phyloP scores from a whole-genome alignment of 2,797 vertebrate genomes.

The Steatocranus sp. region DNA sequence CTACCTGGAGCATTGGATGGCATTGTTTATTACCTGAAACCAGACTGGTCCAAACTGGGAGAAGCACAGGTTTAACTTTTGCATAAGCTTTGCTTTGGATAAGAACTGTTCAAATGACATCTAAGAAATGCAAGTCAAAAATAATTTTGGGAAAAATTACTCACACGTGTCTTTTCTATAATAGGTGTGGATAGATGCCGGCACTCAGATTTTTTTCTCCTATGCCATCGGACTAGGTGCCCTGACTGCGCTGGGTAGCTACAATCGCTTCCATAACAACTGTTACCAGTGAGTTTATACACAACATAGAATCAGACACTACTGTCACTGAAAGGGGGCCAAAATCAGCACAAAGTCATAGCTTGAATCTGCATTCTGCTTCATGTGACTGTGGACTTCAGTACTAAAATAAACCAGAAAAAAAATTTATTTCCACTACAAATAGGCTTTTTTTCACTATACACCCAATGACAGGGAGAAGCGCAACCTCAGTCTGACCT shows the following conservation, averaged over 20 bases:
- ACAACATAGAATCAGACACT: constrained; percentile 18
- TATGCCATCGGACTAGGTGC: constrained; percentile 84
- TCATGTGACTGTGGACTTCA: background rate
- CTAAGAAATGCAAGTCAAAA: background rate
- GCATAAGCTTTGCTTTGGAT: background rate
- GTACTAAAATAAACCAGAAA: background rate
- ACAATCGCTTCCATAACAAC: constrained; percentile 87
- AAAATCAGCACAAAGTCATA: constrained; percentile 3
- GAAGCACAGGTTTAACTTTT: constrained; percentile 76
- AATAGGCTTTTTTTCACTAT: background rate
- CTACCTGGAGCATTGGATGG: constrained; percentile 80
- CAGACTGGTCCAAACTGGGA: constrained; percentile 83
- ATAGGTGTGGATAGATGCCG: constrained; percentile 84
- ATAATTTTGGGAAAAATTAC: background rate
- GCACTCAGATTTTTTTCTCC: constrained; percentile 85
- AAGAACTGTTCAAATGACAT: background rate
- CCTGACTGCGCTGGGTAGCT: constrained; percentile 82
- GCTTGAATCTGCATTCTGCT: background rate
- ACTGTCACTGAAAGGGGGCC: constrained; percentile 7
- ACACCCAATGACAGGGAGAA: background rate
- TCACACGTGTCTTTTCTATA: background rate
- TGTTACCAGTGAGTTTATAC: constrained; percentile 80
- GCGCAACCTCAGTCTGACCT: background rate
- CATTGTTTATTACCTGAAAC: constrained; percentile 83
- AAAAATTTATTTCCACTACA: background rate